Evolutionary conservation across 2,113 vertebrate genomes (phyloP), one percentile per base, ranked within the genome.

Genomic region (Odocoileus hemionus): DNA sequence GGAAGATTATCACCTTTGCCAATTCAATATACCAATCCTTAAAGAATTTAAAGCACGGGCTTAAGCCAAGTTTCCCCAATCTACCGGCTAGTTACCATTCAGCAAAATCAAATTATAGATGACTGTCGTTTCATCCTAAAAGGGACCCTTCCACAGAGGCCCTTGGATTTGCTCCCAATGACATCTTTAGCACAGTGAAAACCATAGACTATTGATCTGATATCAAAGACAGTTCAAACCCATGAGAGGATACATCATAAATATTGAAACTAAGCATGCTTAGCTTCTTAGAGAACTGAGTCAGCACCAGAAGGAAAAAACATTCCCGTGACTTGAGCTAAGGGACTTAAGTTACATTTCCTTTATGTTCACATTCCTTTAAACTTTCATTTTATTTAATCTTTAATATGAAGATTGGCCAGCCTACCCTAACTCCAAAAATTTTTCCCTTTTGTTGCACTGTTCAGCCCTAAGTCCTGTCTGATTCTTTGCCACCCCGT

Each of bases 221-320:
- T 26, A 58, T 43, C 45, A 85, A 45, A 13, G 36, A 6, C 64
- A 39, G 45, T 87, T 82, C 94, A n/a, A 45, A 52, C 58, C 52
- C 30, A 89, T 5, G 23, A 64, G 39, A 60, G 30, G 36, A 94
- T 33, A 36, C 6, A 54, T 39, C 33, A 86, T 17, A n/a, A 26
- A 33, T 60, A 76, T 17, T n/a, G 26, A 92, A 82, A 91, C 15
- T 36, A 76, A 67, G 6, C n/a, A 76, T 6, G 1, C 36, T 67
- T 90, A 25, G 12, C 26, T 74, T 89, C 45, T 61, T 28, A 6
- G 45, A 19, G 60, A 96, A 57, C 45, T 86, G 50, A 95, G 47
- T 30, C 19, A 52, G 33, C 54, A 58, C 6, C 33, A 52, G 47
- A 45, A 70, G 10, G 57, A 57, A 76, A 86, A 80, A 67, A 67